Conservation (phyloP, 2,797 vertebrate genomes). For the Semaprochilodus insignis region DNA sequence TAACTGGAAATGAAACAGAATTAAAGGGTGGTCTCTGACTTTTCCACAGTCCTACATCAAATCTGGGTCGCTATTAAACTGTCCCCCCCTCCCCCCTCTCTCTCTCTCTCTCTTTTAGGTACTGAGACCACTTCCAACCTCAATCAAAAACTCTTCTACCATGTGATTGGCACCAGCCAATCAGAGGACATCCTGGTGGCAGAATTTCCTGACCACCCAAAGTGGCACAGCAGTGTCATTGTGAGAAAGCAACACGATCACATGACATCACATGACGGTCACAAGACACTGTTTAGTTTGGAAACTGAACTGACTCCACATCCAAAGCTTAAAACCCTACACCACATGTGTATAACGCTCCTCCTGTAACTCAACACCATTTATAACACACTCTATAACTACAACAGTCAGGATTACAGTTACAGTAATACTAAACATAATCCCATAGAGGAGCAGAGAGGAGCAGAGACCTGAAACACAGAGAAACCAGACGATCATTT, state of each 20-base stretch:
- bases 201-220: constrained; percentile 79
- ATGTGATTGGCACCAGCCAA: constrained; percentile 76
- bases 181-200: constrained; percentile 79
- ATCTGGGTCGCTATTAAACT: too few relatives aligned
- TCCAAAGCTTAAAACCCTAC: background rate
- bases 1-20: too few relatives aligned
- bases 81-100: too few relatives aligned
- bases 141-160: constrained; percentile 82
- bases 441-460: too few relatives aligned
- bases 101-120: constrained; percentile 60
- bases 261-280: background rate
- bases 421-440: too few relatives aligned
- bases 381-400: background rate
- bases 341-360: background rate
- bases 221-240: constrained; percentile 76
- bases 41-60: too few relatives aligned
- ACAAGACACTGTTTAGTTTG: too few relatives aligned
- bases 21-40: too few relatives aligned
- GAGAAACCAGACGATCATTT: too few relatives aligned
- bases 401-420: too few relatives aligned
- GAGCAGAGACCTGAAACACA: too few relatives aligned
- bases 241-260: constrained; percentile 56
- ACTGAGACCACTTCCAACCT: constrained; percentile 81
- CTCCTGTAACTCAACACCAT: background rate
- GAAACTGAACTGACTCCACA: background rate